These are phyloP conservation scores for Xylophagus ater DNA, from an alignment of 2,888 invertebrate genomes.

Conservation along the genomic window DNA sequence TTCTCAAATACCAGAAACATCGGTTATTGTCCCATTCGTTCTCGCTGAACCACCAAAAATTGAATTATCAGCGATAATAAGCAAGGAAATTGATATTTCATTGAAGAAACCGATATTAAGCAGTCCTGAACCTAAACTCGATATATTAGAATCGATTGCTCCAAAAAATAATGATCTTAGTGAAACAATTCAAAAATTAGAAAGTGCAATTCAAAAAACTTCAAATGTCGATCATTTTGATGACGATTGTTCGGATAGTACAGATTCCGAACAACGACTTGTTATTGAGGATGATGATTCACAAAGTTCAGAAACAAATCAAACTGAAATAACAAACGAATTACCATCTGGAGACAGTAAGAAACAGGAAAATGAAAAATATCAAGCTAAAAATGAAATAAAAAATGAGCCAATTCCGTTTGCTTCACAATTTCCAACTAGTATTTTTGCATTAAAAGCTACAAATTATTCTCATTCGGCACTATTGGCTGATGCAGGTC, in stretches of 20 bases:
- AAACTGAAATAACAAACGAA: constrained; percentile 6
- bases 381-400: neutral
- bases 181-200: constrained; percentile 51
- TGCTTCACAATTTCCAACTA: constrained; percentile 4
- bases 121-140: constrained; percentile 33
- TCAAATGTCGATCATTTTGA: constrained; percentile 32
- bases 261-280: constrained; percentile 51
- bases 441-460: constrained; percentile 21
- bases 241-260: constrained; percentile 51
- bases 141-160: constrained; percentile 33
- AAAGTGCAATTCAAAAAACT: constrained; percentile 31
- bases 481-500: constrained; percentile 25
- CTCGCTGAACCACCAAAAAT: constrained; percentile 30
- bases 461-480: constrained; percentile 20
- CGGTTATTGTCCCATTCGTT: constrained; percentile 3
- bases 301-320: constrained; percentile 29
- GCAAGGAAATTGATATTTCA: constrained; percentile 22
- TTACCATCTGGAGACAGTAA: neutral
- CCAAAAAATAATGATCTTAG: constrained; percentile 48
- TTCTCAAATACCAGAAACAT: constrained; percentile 9
- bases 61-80: constrained; percentile 19
- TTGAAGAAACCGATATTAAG: constrained; percentile 26
- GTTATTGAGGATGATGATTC: constrained; percentile 44
- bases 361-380: neutral
- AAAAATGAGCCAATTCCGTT: neutral